phyloP scores from a whole-genome alignment of 1,140 invertebrate species.

The Dreissena rostriformis region DNA sequence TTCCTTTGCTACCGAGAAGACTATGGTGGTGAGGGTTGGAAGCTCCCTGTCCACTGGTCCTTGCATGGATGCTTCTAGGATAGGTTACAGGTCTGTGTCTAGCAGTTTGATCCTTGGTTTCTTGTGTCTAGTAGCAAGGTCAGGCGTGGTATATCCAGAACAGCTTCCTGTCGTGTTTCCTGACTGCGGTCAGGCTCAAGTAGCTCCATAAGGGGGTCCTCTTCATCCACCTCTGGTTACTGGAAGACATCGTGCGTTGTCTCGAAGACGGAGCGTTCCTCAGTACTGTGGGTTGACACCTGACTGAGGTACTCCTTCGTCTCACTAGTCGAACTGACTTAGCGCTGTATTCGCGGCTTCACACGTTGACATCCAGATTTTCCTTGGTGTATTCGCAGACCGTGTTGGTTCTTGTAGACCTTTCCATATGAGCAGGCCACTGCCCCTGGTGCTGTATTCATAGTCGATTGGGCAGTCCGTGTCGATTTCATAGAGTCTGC shows the following conservation, averaged over 20 bases:
- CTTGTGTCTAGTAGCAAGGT: constrained; percentile 1
- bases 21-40: constrained; percentile 16
- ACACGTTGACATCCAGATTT: constrained; percentile 39
- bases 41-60: constrained; percentile 9
- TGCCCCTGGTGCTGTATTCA: constrained; percentile 1
- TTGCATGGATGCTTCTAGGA: constrained; percentile 26
- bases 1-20: constrained; percentile 21
- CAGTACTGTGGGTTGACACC: not conserved
- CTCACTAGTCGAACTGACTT: constrained; percentile 32
- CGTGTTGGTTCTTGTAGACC: constrained; percentile 33
- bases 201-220: constrained; percentile 13
- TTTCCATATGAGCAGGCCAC: constrained; percentile 32
- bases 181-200: constrained; percentile 16
- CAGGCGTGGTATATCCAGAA: not conserved
- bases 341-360: constrained; percentile 20
- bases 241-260: not conserved
- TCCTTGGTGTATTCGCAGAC: constrained; percentile 35
- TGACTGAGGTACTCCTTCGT: constrained; percentile 47
- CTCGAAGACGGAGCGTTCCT: not conserved
- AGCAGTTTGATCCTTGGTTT: not conserved
- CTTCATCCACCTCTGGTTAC: not conserved
- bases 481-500: constrained; percentile 38
- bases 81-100: constrained; percentile 1
- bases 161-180: not conserved
- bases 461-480: constrained; percentile 36